Base-by-base conservation (phyloP, 2,888 invertebrate species). In the Augochlorella aurata region DNA sequence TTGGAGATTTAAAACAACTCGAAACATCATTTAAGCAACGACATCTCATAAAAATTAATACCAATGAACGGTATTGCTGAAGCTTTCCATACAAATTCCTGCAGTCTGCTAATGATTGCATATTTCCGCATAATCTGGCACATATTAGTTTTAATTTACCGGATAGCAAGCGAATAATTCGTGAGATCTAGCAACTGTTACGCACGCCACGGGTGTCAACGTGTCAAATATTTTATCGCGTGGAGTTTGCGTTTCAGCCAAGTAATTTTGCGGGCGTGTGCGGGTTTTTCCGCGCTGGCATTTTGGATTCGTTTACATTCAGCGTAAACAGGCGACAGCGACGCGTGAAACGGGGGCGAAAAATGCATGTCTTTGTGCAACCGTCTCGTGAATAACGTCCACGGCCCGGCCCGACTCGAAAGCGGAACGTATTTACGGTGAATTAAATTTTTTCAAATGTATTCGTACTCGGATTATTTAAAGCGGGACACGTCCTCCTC, bases 331-430 rank as follows among this genome's bases (percentile, higher is more conserved):
- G 3, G 67, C 47, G 49, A 67, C 67, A 49, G 24, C 16, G 24
- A 24, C 49, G 49, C 47, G 67, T 16, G 24, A 24, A 49, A 67
- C 24, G 24, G 24, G 18, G 24, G 29, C 45, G 49, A 67, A 67
- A 67, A 24, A 16, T 21, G 24, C 21, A 49, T 45, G 49, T 45
- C 24, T 24, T 49, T 45, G n/a, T 44, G 44, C 45, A 66, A 44
- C 65, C 45, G 47, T 21, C 66, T 66, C 66, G 66, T 47, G 44
- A 24, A 49, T 49, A 67, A 67, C 49, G 24, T 49, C 29, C 45
- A 67, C 24, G 45, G 12, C 21, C 45, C 2, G 0, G 24, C 18
- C 24, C 49, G 16, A 21, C 67, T 67, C 24, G 47, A 29, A 24
- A 47, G 16, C 67, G 18, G 21, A 1, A 49, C 21, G 49, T 49